phyloP scores from a whole-genome alignment of 2,797 vertebrate genomes.

The Rhinella marina region DNA sequence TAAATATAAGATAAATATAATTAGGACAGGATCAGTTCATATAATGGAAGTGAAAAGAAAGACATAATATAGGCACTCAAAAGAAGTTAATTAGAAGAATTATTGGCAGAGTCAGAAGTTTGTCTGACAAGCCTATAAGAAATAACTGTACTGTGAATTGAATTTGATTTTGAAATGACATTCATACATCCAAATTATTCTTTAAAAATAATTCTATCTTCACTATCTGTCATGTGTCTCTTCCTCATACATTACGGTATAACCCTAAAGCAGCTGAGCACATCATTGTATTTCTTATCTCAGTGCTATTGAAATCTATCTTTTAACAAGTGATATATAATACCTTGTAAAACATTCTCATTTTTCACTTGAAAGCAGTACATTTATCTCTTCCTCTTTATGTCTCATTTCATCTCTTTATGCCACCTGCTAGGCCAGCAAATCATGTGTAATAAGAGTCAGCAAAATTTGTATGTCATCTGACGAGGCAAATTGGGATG shows the following conservation, averaged over 20 bases:
- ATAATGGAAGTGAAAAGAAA: neutral
- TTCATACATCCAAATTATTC: neutral
- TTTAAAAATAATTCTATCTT: neutral
- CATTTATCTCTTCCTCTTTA: slow-evolving; percentile 31
- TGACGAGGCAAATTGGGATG: slow-evolving; percentile 15
- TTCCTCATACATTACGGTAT: neutral
- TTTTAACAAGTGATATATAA: slow-evolving; percentile 32
- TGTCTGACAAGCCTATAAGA: neutral
- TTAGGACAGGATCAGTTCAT: neutral
- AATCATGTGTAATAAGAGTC: slow-evolving; percentile 28
- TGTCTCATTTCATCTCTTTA: slow-evolving; percentile 24
- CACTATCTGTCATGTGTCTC: slow-evolving; percentile 7
- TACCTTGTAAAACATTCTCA: slow-evolving; percentile 21
- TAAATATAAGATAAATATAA: neutral
- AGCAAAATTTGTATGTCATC: slow-evolving; percentile 18
- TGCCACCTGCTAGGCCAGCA: slow-evolving; percentile 18
- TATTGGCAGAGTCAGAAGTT: neutral
- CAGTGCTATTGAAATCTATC: slow-evolving; percentile 31
- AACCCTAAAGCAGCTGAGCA: slow-evolving; percentile 23
- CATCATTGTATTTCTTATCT: slow-evolving; percentile 35
- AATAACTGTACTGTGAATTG: neutral
- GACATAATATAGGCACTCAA: neutral
- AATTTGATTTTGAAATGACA: neutral
- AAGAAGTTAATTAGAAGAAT: neutral
- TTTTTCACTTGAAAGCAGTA: slow-evolving; percentile 25